Base-by-base conservation (phyloP, 2,113 vertebrate genomes). In the Toxostoma redivivum region DNA sequence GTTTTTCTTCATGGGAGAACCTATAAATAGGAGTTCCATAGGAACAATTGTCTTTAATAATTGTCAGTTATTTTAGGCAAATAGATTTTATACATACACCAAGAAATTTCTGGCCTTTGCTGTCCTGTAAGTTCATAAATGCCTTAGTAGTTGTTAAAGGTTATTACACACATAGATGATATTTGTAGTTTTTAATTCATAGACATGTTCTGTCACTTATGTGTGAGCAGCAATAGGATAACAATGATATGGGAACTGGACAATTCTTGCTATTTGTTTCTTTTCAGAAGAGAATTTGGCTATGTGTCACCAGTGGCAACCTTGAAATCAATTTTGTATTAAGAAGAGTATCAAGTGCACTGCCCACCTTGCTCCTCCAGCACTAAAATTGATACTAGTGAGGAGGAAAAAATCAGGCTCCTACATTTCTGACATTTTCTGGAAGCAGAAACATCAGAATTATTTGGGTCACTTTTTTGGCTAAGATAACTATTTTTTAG, bases 361-460 rank as follows among this genome's bases (percentile, higher is more conserved):
- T 60, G 54, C 57, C 58, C 30, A 2, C n/a, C 69, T 83, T 51
- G 25, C 33, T 91, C 13, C 31, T 40, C 61, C 35, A 81, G 11
- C 21, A 47, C 72, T 77, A 19, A 79, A 91, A 84, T 14, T 28
- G 50, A 25, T 53, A 45, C 37, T 18, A 78, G 9, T 18, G 15
- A 10, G 18, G 25, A 73, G 40, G 70, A 64, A 81, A 76, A 88
- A 79, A 66, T 93, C 64, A 83, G 65, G 64, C 22, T 94, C 25
- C 37, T 73, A 50, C 33, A 81, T 42, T 82, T 69, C 44, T 95
- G 56, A 67, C 12, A 35, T 64, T 30, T 87, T 95, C 58, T 74
- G 51, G 73, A 96, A 95, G 51, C 30, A 54, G 81, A 72, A 95
- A 88, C 70, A 81, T 35, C 42, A 79, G 50, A 96, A 95, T 74